A percentile compares a stretch with the other conserved stretches of the same genome.
Conservation (phyloP, 2,888 invertebrate genomes). For the Campopleginae sp. region DNA sequence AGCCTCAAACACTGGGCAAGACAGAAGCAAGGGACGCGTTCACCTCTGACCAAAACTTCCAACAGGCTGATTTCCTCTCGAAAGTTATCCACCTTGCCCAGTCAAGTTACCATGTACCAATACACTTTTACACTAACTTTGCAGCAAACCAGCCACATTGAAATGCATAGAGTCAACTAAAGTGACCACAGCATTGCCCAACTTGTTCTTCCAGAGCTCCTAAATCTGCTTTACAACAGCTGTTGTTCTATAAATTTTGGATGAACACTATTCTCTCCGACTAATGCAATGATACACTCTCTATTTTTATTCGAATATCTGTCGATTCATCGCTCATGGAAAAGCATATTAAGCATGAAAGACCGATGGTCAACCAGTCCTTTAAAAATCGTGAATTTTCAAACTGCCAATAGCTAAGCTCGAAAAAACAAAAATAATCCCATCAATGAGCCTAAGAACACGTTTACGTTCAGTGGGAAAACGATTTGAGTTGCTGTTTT, state of each 20-base stretch:
- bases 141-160: conserved; percentile 40
- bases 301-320: not conserved
- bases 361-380: too few relatives aligned
- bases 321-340: not conserved
- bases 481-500: too few relatives aligned
- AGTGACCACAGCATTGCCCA: conserved; percentile 30
- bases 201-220: conserved; percentile 20
- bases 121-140: conserved; percentile 46
- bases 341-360: not conserved
- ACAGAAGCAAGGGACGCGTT: conserved; percentile 33
- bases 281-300: not conserved
- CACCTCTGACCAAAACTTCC: conserved; percentile 39
- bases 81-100: conserved; percentile 50
- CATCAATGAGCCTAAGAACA: too few relatives aligned
- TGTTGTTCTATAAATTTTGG: conserved; percentile 46
- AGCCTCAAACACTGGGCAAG: conserved; percentile 34
- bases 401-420: too few relatives aligned
- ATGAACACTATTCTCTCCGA: conserved; percentile 12
- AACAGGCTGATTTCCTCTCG: conserved; percentile 33
- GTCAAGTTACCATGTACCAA: conserved; percentile 32
- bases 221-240: conserved; percentile 26
- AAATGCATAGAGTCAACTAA: conserved; percentile 38
- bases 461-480: too few relatives aligned
- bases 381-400: too few relatives aligned
- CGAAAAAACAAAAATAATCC: too few relatives aligned